These are phyloP conservation scores for Patella ulyssiponensis DNA, from an alignment of 2,888 invertebrate species.

Conservation along the genomic window DNA sequence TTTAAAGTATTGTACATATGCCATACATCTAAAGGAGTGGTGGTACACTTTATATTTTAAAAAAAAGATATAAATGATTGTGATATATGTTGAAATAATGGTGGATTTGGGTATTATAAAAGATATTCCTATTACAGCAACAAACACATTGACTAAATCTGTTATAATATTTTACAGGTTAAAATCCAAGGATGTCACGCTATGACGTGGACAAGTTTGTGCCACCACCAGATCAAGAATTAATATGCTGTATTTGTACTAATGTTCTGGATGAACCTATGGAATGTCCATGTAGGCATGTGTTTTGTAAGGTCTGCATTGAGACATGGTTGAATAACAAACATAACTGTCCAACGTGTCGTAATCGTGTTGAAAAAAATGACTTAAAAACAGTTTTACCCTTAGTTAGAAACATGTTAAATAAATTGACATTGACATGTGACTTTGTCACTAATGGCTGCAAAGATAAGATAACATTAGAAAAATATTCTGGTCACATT, in stretches of 20 bases:
- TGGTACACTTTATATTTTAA: too few species aligned
- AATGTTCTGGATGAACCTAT: slow-evolving; percentile 62
- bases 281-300: slow-evolving; percentile 67
- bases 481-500: slow-evolving; percentile 53
- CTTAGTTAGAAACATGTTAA: slow-evolving; percentile 64
- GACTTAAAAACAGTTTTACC: slow-evolving; percentile 59
- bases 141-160: too few species aligned
- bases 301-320: slow-evolving; percentile 66
- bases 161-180: not conserved
- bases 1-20: too few species aligned
- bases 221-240: slow-evolving; percentile 60
- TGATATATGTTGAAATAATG: too few species aligned
- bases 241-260: slow-evolving; percentile 67
- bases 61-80: too few species aligned
- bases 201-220: slow-evolving; percentile 66
- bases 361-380: slow-evolving; percentile 41
- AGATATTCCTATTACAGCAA: too few species aligned
- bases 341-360: slow-evolving; percentile 63
- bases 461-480: slow-evolving; percentile 49
- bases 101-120: too few species aligned
- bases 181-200: slow-evolving; percentile 44
- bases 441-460: slow-evolving; percentile 59
- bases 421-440: slow-evolving; percentile 60
- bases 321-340: slow-evolving; percentile 54
- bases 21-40: too few species aligned